Percentiles rank a stretch among this genome's conserved stretches.
Evolutionary conservation across 2,888 invertebrate genomes (phyloP).

Genomic region (Hermaeophaga mercurialis): DNA sequence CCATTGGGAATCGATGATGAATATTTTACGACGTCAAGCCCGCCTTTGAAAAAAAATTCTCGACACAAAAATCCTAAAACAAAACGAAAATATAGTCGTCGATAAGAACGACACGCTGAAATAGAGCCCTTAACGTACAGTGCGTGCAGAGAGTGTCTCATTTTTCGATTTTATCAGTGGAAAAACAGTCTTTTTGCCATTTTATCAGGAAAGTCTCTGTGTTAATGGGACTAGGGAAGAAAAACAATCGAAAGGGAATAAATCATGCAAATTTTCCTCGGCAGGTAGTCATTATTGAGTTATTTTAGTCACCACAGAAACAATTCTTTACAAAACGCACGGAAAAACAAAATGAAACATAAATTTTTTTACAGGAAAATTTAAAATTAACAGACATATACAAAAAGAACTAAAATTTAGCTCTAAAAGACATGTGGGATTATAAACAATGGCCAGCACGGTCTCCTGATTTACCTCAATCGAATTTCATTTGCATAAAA

Average conservation of each 20-base stretch:
- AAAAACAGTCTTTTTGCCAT: conserved; percentile 13
- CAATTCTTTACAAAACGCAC: too few relatives aligned
- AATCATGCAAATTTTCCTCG: conserved; percentile 9
- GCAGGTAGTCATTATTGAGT: conserved; percentile 17
- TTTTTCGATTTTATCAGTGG: conserved; percentile 10
- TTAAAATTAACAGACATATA: too few relatives aligned
- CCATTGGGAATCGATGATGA: too few relatives aligned
- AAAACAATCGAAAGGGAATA: conserved; percentile 15
- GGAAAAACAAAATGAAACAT: too few relatives aligned
- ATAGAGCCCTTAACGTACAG: conserved; percentile 1
- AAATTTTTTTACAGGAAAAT: too few relatives aligned
- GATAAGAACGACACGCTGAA: background rate
- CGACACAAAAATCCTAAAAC: background rate
- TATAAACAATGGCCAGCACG: too few relatives aligned
- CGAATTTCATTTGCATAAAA: too few relatives aligned
- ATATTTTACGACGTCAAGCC: too few relatives aligned
- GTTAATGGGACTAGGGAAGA: conserved; percentile 20
- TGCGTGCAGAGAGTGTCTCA: conserved; percentile 13
- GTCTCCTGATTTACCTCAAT: too few relatives aligned
- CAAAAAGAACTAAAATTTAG: too few relatives aligned
- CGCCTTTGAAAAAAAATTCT: background rate
- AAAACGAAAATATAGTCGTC: background rate
- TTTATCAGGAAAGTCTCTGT: conserved; percentile 16
- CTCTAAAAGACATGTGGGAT: too few relatives aligned
- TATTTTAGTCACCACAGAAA: conserved; percentile 5